Conservation (phyloP, 2,113 vertebrate genomes). For the Geothlypis trichas region DNA sequence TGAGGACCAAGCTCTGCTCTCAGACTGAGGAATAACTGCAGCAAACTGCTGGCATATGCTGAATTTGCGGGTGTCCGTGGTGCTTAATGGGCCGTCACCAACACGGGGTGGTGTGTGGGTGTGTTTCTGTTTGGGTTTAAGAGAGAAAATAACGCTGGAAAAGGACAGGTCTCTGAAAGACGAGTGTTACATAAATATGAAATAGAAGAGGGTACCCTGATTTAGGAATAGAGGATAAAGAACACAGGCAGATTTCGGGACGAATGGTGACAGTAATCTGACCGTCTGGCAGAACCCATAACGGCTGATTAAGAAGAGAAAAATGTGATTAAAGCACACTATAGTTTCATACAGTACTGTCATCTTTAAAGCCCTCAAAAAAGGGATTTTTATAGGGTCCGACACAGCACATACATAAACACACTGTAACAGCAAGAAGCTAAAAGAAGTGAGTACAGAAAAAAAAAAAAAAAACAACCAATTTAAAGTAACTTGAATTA, state of each 20-base stretch:
- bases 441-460: background rate
- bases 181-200: fast-evolving
- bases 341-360: background rate
- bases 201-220: background rate
- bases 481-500: background rate
- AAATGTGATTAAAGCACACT: background rate
- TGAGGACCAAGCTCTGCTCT: background rate
- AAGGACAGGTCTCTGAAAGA: background rate
- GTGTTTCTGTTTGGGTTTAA: background rate
- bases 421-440: background rate
- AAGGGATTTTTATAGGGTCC: background rate
- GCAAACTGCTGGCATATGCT: background rate
- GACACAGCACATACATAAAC: background rate
- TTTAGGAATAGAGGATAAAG: background rate
- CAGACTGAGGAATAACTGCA: background rate
- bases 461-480: background rate
- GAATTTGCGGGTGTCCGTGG: background rate
- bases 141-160: background rate
- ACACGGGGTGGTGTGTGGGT: background rate
- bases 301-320: background rate
- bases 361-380: background rate
- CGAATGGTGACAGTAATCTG: background rate
- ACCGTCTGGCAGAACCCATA: background rate
- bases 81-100: background rate
- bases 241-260: background rate